Base-by-base conservation (phyloP, 2,113 vertebrate genomes). In the Cygnus buccinator region DNA sequence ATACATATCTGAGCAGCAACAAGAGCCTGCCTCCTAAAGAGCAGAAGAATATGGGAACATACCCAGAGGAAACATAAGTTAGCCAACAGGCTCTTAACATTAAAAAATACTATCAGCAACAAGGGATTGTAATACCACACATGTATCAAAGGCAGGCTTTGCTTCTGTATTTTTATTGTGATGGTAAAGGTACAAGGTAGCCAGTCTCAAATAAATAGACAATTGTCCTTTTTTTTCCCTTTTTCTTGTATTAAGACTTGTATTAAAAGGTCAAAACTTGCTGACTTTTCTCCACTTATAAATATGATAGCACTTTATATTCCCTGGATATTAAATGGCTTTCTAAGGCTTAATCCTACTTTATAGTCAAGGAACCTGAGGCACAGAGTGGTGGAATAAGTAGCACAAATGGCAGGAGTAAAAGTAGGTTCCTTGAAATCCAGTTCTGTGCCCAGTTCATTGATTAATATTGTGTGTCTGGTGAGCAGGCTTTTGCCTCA, bases 61-160 rank as follows among this genome's bases (percentile, higher is more conserved):
- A 91, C 94, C 95, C 92, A 95, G 94, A 97, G 89, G 95, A 96
- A 97, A 95, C 87, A 62, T 88, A 91, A 84, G 84, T 95, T 92
- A 94, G 78, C 78, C 77, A 90, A 96, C 82, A 95, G 79, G 87
- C 91, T 95, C 90, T 97, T 96, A 93, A 77, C 78, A 68, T 93
- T 97, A 90, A 87, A 92, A 96, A 93, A 84, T 86, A 46, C 72
- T 71, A 88, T 95, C 93, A 93, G 87, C 80, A 95, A 62, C 72
- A 92, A 88, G 90, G 84, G 88, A 91, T 75, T 86, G 68, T 44
- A 86, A 61, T 92, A 71, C 86, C 86, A 82, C 86, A 83, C 44
- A 72, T 72, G 55, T 68, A 89, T 89, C 79, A 84, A 91, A 95
- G 62, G 23, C 44, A 79, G 54, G 39, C 29, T 91, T 86, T 72